These are phyloP conservation scores for Pandemis cinnamomeana DNA, from an alignment of 2,888 invertebrate species.

Conservation along the genomic window DNA sequence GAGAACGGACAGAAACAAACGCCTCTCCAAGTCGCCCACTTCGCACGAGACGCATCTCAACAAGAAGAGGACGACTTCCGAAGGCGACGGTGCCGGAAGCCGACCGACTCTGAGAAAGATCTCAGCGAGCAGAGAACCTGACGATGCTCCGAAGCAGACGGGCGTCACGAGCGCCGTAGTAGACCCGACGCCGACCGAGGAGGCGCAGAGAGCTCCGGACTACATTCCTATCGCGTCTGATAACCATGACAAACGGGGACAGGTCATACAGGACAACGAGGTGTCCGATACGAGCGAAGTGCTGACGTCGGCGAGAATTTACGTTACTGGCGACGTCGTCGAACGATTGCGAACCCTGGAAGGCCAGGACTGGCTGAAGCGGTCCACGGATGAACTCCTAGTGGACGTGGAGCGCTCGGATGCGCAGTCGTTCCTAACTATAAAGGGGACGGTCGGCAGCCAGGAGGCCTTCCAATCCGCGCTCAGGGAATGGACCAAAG, in stretches of 20 bases:
- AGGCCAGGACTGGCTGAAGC: constrained; percentile 76
- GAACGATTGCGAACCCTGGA: constrained; percentile 75
- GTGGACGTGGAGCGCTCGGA: constrained; percentile 69
- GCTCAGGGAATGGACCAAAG: constrained; percentile 70
- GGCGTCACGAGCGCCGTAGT: neutral
- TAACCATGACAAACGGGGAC: constrained; percentile 71
- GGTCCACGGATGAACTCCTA: constrained; percentile 62
- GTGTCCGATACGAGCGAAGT: constrained; percentile 76
- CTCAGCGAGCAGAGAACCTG: constrained; percentile 47
- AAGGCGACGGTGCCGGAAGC: constrained; percentile 49
- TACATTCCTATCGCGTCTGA: constrained; percentile 63
- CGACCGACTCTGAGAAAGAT: constrained; percentile 50
- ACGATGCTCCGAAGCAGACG: constrained; percentile 3
- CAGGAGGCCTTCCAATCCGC: constrained; percentile 82
- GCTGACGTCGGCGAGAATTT: constrained; percentile 77
- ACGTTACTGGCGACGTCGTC: constrained; percentile 76
- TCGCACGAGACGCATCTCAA: constrained; percentile 63
- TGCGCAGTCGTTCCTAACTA: constrained; percentile 68
- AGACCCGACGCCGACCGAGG: neutral
- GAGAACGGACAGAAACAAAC: constrained; percentile 56
- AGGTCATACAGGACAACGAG: constrained; percentile 78
- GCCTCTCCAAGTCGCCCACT: constrained; percentile 73
- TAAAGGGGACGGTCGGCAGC: constrained; percentile 77
- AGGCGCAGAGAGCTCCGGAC: constrained; percentile 58
- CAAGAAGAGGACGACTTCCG: constrained; percentile 56